A percentile compares a stretch with the other conserved stretches of the same genome.
Conservation (phyloP, 2,113 vertebrate genomes). For the Maccullochella peelii region DNA sequence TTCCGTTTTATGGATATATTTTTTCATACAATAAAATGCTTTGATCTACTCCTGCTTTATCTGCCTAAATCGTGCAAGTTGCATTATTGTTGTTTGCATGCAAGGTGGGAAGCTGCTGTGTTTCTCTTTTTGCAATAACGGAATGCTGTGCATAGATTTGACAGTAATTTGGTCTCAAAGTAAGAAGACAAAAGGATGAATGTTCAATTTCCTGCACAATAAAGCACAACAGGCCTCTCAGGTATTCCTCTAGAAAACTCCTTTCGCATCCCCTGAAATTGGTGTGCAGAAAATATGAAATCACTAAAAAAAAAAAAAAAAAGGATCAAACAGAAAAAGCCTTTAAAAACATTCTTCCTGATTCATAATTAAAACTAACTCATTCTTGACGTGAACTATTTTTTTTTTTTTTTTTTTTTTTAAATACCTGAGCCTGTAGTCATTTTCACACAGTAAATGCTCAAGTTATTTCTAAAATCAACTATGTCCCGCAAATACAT, state of each 20-base stretch:
- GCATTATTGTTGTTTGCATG: conserved; percentile 14
- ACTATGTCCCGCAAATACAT: not conserved
- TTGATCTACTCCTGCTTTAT: conserved; percentile 50
- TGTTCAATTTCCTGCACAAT: conserved; percentile 51
- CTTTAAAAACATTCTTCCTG: not conserved
- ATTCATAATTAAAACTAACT: not conserved
- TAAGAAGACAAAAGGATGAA: conserved; percentile 21
- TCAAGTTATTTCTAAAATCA: not conserved
- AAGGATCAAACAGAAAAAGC: not conserved
- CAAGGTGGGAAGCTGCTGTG: not conserved
- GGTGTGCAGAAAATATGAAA: conserved; percentile 21
- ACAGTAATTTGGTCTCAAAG: conserved; percentile 1
- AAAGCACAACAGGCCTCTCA: conserved; percentile 15
- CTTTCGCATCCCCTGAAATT: not conserved
- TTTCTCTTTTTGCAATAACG: not conserved
- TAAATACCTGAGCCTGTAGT: not conserved
- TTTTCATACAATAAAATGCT: conserved; percentile 79
- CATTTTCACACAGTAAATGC: not conserved
- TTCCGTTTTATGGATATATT: conserved; percentile 81
- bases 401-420: too few relatives aligned
- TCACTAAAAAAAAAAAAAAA: not conserved
- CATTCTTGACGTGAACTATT: too few relatives aligned
- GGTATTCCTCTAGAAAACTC: conserved; percentile 20
- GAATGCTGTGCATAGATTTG: conserved; percentile 19
- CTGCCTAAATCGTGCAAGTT: not conserved